Conservation (phyloP, 1,140 invertebrate genomes). For the Drosophila tristis region DNA sequence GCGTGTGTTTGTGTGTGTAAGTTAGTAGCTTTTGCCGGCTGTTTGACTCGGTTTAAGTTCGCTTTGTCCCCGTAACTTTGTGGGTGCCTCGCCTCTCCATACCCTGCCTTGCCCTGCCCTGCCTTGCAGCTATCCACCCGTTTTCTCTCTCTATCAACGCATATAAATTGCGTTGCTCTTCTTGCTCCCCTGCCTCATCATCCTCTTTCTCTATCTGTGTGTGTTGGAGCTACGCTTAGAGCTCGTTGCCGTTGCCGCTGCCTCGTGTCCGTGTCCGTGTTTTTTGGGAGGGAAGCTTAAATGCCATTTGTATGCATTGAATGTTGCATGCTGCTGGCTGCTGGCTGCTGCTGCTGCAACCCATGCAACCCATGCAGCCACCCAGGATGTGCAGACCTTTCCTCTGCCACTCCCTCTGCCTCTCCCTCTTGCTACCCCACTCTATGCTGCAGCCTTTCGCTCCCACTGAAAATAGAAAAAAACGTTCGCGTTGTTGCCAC, state of each 20-base stretch:
- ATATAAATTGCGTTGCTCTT: slow-evolving; percentile 47
- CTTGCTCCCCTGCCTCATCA: neutral
- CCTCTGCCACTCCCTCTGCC: neutral
- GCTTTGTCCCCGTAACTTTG: slow-evolving; percentile 35
- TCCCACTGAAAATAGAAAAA: slow-evolving; percentile 13
- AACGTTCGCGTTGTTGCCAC: slow-evolving; percentile 65
- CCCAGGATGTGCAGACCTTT: slow-evolving; percentile 25
- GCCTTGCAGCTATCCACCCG: neutral
- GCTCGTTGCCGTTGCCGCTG: slow-evolving; percentile 43
- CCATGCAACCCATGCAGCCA: slow-evolving; percentile 21
- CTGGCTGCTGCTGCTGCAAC: slow-evolving; percentile 3
- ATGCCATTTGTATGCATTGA: slow-evolving; percentile 84
- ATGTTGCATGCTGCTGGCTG: slow-evolving; percentile 62
- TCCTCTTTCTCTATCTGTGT: slow-evolving; percentile 9
- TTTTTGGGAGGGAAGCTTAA: slow-evolving; percentile 67
- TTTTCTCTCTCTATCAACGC: slow-evolving; percentile 30
- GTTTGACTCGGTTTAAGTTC: slow-evolving; percentile 76
- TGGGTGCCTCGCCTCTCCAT: slow-evolving; percentile 20
- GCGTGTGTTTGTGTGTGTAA: slow-evolving; percentile 44
- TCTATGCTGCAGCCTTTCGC: slow-evolving; percentile 12
- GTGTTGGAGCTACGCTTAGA: slow-evolving; percentile 67
- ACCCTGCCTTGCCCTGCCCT: too few relatives aligned
- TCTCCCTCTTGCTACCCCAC: too few relatives aligned
- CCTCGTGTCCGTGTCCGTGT: slow-evolving; percentile 16
- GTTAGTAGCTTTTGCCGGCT: slow-evolving; percentile 80